Evolutionary conservation across 2,888 invertebrate species (phyloP), one percentile per base, ranked within the genome.

Genomic region (Cheilosia impressa): DNA sequence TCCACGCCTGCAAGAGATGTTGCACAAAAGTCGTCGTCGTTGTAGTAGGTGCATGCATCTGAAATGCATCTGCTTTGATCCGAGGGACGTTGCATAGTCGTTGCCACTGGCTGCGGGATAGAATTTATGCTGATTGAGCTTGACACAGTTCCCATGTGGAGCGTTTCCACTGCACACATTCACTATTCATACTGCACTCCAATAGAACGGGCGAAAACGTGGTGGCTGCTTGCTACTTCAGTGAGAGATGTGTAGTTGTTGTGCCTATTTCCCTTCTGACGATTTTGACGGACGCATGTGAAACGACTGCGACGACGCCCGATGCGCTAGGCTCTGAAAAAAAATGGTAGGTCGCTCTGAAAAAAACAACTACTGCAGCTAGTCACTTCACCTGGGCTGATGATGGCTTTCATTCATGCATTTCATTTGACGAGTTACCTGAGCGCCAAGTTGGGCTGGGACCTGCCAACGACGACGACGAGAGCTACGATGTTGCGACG

Each of bases 111-210:
- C 63, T 76, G 65, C 58, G 76, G 72, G 72, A 85, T 85, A 85
- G 81, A 85, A 85, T 85, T 85, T 81, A 85, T 85, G 80, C 65
- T 85, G 85, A 85, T 85, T 85, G 85, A 85, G 85, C 85, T 85
- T 85, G 85, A 85, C 85, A 85, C 80, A 85, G 81, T 85, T 85
- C 81, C 85, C 85, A 85, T 85, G 76, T 85, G 85, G 85, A 85
- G 72, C 85, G 80, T 77, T 85, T 85, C 81, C 62, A 80, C 72
- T 71, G 76, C 81, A 65, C 72, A 63, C 72, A 72, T 81, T 81
- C 81, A 68, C 80, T 72, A 81, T 85, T 85, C 71, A 81, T 77
- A 62, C 65, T 27, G 24, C 27, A 27, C 24, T n/a, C 27, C n/a
- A 47, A 50, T 41, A 47, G 66, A 19, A 66, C 66, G 58, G 22